Percentiles rank a stretch among this genome's conserved stretches.
Conservation (phyloP, 1,140 invertebrate species). For the Oreohelix idahoensis region DNA sequence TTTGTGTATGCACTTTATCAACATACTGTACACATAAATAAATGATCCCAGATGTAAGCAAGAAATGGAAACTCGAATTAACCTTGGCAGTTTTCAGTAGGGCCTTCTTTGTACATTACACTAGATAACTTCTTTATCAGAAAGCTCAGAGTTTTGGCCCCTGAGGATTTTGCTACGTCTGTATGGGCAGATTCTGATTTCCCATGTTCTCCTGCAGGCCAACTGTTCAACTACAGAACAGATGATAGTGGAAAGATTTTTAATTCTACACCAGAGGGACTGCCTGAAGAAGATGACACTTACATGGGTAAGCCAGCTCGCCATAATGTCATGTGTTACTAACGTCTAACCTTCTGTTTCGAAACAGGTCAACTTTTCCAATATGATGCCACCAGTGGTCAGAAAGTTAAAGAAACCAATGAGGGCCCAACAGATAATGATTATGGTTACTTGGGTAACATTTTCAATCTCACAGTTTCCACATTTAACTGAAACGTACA, state of each 20-base stretch:
- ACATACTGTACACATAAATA: too few species aligned
- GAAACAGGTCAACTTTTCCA: constrained; percentile 32
- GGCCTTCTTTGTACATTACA: too few species aligned
- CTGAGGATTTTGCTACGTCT: too few species aligned
- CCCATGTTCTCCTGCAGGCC: constrained; percentile 10
- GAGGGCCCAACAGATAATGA: constrained; percentile 16
- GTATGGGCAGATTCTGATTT: not conserved
- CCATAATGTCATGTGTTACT: not conserved
- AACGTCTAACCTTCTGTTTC: constrained; percentile 14
- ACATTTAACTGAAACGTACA: not conserved
- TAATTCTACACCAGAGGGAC: constrained; percentile 3
- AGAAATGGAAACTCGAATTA: too few species aligned
- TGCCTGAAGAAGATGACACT: constrained; percentile 4
- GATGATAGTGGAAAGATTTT: not conserved
- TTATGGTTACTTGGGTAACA: constrained; percentile 35
- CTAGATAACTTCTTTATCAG: too few species aligned
- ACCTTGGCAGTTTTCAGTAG: too few species aligned
- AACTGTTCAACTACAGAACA: constrained; percentile 26
- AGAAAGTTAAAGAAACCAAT: not conserved
- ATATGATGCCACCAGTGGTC: not conserved
- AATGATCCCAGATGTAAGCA: too few species aligned
- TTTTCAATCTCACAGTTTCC: constrained; percentile 7
- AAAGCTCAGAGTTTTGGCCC: too few species aligned
- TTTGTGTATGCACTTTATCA: too few species aligned
- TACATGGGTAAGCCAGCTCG: constrained; percentile 36